Evolutionary conservation across 2,888 invertebrate species (phyloP).

Genomic region (Cylindroiulus punctatus): DNA sequence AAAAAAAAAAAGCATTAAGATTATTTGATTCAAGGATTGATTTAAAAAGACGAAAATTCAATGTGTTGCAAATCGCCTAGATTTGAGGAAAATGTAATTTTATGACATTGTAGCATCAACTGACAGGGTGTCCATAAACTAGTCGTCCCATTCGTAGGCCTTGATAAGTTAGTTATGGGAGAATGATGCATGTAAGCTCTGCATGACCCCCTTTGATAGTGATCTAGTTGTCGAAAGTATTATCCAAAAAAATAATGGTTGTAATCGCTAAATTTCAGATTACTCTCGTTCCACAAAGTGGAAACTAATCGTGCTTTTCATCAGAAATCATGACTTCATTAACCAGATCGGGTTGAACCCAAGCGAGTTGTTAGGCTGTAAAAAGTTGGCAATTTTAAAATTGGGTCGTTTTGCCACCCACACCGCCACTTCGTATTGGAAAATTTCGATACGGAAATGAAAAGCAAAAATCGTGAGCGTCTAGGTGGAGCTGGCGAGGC

Average conservation of each 20-base stretch:
- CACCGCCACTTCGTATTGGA: background rate
- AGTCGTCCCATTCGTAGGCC: too few species aligned
- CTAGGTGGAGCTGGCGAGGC: background rate
- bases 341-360: background rate
- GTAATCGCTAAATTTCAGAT: background rate
- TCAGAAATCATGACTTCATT: background rate
- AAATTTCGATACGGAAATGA: constrained; percentile 20
- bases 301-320: background rate
- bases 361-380: background rate
- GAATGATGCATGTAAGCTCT: too few species aligned
- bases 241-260: background rate
- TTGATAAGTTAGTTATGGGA: too few species aligned
- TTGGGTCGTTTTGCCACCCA: constrained; percentile 6
- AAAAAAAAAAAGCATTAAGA: too few species aligned
- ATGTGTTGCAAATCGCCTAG: too few species aligned
- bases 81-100: too few species aligned
- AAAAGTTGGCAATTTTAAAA: background rate
- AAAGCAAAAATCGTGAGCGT: constrained; percentile 6
- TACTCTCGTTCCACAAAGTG: background rate
- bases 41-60: too few species aligned
- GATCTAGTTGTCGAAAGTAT: background rate
- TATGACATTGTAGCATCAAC: too few species aligned
- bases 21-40: too few species aligned
- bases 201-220: background rate
- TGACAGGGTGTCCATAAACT: too few species aligned